phyloP scores from a whole-genome alignment of 2,888 invertebrate genomes.

The Tethea ocularis region DNA sequence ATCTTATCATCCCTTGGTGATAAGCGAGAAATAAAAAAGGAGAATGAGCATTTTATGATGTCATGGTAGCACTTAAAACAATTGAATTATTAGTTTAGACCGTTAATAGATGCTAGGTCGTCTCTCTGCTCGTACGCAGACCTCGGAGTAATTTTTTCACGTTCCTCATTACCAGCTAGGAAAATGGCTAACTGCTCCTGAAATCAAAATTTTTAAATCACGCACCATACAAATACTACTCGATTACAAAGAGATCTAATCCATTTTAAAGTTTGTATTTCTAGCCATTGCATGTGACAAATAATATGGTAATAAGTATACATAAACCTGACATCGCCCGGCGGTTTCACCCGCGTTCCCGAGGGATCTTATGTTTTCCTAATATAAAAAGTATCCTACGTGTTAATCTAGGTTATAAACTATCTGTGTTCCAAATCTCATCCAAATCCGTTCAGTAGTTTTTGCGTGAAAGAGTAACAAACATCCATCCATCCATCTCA shows the following conservation, averaged over 20 bases:
- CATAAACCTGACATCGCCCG: too few relatives aligned
- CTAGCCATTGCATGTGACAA: too few relatives aligned
- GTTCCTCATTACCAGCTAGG: constrained; percentile 86
- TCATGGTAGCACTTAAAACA: background rate
- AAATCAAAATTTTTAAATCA: constrained; percentile 21
- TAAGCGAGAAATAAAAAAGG: background rate
- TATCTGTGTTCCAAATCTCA: too few relatives aligned
- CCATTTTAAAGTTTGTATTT: too few relatives aligned
- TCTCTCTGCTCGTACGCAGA: constrained; percentile 70
- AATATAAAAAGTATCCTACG: background rate
- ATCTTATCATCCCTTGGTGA: background rate
- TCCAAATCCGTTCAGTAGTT: too few relatives aligned
- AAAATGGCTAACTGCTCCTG: constrained; percentile 87
- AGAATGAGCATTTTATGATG: constrained; percentile 1
- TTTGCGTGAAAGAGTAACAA: too few relatives aligned
- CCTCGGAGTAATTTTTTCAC: constrained; percentile 81
- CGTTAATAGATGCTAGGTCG: constrained; percentile 70
- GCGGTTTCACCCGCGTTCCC: too few relatives aligned
- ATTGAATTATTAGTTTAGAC: constrained; percentile 56
- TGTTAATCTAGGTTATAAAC: background rate
- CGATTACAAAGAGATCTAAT: too few relatives aligned
- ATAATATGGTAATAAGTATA: too few relatives aligned
- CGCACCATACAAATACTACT: too few relatives aligned
- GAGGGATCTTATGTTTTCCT: background rate
- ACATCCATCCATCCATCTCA: too few relatives aligned